Conservation (phyloP, 2,113 vertebrate species). For the Tympanuchus pallidicinctus region DNA sequence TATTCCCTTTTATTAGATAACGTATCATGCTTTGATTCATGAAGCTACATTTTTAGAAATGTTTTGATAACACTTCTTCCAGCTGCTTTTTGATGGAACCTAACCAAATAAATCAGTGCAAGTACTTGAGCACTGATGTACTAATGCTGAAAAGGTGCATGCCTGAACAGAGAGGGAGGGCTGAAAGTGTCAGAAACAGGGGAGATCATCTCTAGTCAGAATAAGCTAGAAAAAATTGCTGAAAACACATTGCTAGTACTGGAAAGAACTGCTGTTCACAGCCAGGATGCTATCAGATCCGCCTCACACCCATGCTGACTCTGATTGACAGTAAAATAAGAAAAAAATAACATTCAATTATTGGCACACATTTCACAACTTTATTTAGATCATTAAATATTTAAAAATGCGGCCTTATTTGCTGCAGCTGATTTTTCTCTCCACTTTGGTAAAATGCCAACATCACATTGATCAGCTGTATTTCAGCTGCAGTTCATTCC, state of each 20-base stretch:
- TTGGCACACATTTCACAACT: neutral
- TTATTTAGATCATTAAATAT: neutral
- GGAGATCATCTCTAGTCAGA: neutral
- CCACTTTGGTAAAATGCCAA: neutral
- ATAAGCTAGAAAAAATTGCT: neutral
- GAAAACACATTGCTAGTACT: neutral
- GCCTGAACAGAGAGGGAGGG: neutral
- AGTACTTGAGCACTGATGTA: neutral
- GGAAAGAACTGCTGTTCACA: neutral
- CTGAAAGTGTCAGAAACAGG: neutral
- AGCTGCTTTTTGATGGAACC: neutral
- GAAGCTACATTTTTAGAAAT: neutral
- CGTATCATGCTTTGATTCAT: rapidly evolving
- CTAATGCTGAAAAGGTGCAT: neutral
- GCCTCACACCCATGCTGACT: neutral
- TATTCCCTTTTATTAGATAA: neutral
- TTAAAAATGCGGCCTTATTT: neutral
- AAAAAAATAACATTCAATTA: neutral
- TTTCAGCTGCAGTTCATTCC: neutral
- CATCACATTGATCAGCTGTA: neutral
- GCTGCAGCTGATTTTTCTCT: neutral
- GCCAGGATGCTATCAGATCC: neutral
- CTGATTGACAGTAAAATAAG: neutral
- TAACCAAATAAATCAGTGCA: neutral
- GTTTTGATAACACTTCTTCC: neutral